Percentiles rank a stretch among this genome's conserved stretches.
Evolutionary conservation across 2,888 invertebrate species (phyloP).

Genomic region (Hydrotaea cyrtoneurina): DNA sequence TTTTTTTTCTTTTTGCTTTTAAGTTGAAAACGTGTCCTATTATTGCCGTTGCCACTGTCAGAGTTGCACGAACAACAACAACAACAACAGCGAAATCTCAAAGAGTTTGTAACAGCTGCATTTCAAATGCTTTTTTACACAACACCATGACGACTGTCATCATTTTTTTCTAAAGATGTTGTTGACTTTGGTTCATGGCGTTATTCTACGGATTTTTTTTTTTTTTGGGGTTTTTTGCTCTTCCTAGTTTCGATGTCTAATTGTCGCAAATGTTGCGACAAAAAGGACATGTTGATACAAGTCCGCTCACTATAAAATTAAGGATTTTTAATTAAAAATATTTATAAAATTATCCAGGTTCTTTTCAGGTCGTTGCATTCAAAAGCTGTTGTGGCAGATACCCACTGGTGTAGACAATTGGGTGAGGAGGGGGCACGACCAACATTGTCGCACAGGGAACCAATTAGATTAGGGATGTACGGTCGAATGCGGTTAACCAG

Average conservation of each 20-base stretch:
- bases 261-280: conserved; percentile 33
- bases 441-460: too few species aligned
- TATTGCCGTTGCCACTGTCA: conserved; percentile 48
- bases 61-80: conserved; percentile 9
- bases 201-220: background rate
- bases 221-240: background rate
- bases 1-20: background rate
- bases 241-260: background rate
- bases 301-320: background rate
- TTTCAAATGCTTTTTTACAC: conserved; percentile 42
- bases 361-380: background rate
- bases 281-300: conserved; percentile 6
- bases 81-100: conserved; percentile 53
- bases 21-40: conserved; percentile 64
- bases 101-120: conserved; percentile 67
- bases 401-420: too few species aligned
- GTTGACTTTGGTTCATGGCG: conserved; percentile 18
- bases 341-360: background rate
- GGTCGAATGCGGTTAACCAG: too few species aligned
- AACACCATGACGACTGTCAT: background rate
- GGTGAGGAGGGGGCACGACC: too few species aligned
- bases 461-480: too few species aligned
- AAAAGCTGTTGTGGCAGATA: background rate
- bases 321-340: conserved; percentile 31
- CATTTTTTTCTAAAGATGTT: conserved; percentile 35